Evolutionary conservation across 1,140 invertebrate genomes (phyloP).

Genomic region (Apis laboriosa): DNA sequence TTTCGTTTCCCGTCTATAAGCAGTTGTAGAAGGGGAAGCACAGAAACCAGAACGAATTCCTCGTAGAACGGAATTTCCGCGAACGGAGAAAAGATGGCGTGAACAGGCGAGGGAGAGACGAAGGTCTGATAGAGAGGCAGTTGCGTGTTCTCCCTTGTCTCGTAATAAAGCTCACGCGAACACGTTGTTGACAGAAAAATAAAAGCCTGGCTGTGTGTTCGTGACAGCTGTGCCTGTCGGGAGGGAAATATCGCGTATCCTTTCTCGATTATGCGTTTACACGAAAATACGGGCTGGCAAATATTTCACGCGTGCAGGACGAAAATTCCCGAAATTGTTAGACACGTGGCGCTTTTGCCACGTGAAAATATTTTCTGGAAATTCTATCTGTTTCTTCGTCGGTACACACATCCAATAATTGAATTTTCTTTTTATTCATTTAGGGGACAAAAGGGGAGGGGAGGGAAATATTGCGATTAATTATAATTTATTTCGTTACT

Average conservation of each 20-base stretch:
- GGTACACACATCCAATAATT: no score
- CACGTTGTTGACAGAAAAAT: slow-evolving; percentile 45
- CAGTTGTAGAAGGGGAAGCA: not conserved
- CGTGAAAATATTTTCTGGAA: not conserved
- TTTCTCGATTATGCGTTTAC: slow-evolving; percentile 34
- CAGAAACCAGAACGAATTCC: not conserved
- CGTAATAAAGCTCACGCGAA: slow-evolving; percentile 35
- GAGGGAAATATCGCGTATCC: slow-evolving; percentile 26
- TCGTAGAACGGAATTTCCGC: not conserved
- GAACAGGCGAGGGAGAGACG: not conserved
- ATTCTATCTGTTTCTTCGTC: not conserved
- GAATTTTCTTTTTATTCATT: no score
- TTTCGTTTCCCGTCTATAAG: not conserved
- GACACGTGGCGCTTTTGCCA: not conserved
- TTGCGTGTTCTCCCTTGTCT: not conserved
- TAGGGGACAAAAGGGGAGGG: no score
- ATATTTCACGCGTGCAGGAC: not conserved
- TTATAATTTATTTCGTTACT: no score
- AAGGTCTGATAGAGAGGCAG: not conserved
- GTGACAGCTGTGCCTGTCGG: slow-evolving; percentile 22
- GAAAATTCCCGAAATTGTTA: slow-evolving; percentile 14
- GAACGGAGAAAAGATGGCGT: not conserved
- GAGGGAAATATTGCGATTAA: no score
- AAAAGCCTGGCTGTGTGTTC: slow-evolving; percentile 21
- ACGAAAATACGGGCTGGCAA: slow-evolving; percentile 24